Evolutionary conservation across 2,797 vertebrate species (phyloP).

Genomic region (Crocidura indochinensis): DNA sequence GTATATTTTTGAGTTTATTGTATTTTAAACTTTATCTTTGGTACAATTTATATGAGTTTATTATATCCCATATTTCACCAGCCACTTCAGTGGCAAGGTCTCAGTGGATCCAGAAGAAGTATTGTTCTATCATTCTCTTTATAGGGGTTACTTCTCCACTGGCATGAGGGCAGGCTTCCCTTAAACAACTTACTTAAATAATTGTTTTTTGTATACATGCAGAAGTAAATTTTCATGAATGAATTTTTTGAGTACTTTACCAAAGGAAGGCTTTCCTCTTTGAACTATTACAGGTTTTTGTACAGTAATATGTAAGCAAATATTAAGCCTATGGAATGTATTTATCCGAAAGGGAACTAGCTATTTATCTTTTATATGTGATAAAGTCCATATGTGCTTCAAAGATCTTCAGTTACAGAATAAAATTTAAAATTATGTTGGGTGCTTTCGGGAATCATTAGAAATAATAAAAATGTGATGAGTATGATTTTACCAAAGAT

Average conservation of each 20-base stretch:
- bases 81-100: too few species aligned
- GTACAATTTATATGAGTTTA: too few species aligned
- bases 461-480: slow-evolving; percentile 80
- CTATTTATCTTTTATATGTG: slow-evolving; percentile 66
- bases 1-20: too few species aligned
- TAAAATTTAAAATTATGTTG: slow-evolving; percentile 73
- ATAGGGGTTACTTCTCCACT: too few species aligned
- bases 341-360: slow-evolving; percentile 70
- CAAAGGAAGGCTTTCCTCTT: background rate
- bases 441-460: slow-evolving; percentile 74
- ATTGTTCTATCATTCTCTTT: too few species aligned
- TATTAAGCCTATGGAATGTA: slow-evolving; percentile 58
- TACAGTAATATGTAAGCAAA: slow-evolving; percentile 57
- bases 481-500: slow-evolving; percentile 79
- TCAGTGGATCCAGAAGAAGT: too few species aligned
- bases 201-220: slow-evolving; percentile 54
- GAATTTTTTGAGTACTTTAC: slow-evolving; percentile 56
- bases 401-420: slow-evolving; percentile 74
- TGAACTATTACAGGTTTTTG: slow-evolving; percentile 42
- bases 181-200: slow-evolving; percentile 21
- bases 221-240: slow-evolving; percentile 48
- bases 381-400: slow-evolving; percentile 66
- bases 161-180: too few species aligned
- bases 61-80: too few species aligned
- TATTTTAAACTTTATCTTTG: too few species aligned